Conservation (phyloP, 2,113 vertebrate species). For the Stomatorhinus ivindoensis region DNA sequence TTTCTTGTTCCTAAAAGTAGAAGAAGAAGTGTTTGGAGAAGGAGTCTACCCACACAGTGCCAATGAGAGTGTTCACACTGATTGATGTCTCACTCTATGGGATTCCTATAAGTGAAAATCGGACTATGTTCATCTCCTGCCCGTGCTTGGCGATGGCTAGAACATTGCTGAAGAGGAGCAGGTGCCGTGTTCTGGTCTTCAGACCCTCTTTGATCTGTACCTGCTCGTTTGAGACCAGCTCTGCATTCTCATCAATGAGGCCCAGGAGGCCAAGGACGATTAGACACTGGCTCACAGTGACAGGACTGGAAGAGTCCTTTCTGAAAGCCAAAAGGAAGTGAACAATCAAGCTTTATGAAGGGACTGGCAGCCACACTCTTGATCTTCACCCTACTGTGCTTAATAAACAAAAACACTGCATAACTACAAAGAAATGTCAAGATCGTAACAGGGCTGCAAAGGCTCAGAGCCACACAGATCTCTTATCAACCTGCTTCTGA, state of each 20-base stretch:
- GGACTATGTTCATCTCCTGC: neutral
- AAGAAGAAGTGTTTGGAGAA: neutral
- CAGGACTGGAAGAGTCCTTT: slow-evolving; percentile 45
- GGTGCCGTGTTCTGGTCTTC: slow-evolving; percentile 51
- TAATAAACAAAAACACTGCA: neutral
- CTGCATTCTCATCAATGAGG: slow-evolving; percentile 46
- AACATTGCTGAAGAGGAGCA: slow-evolving; percentile 57
- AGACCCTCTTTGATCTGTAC: slow-evolving; percentile 50
- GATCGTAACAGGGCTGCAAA: neutral
- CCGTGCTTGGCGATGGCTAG: slow-evolving; percentile 57
- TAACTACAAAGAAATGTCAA: neutral
- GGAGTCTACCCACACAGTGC: neutral
- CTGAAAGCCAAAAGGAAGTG: slow-evolving; percentile 36
- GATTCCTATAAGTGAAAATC: neutral
- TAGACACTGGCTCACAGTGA: slow-evolving; percentile 54
- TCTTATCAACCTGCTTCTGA: neutral
- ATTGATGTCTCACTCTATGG: neutral
- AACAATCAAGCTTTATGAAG: neutral
- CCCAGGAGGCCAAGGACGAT: slow-evolving; percentile 60
- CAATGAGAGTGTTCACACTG: neutral
- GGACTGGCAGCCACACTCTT: neutral
- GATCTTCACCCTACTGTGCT: neutral
- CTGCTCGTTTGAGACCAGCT: slow-evolving; percentile 53
- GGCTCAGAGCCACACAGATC: neutral
- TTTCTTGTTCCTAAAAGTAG: neutral